phyloP scores from a whole-genome alignment of 2,797 vertebrate species.

The Rhinatrema bivittatum region DNA sequence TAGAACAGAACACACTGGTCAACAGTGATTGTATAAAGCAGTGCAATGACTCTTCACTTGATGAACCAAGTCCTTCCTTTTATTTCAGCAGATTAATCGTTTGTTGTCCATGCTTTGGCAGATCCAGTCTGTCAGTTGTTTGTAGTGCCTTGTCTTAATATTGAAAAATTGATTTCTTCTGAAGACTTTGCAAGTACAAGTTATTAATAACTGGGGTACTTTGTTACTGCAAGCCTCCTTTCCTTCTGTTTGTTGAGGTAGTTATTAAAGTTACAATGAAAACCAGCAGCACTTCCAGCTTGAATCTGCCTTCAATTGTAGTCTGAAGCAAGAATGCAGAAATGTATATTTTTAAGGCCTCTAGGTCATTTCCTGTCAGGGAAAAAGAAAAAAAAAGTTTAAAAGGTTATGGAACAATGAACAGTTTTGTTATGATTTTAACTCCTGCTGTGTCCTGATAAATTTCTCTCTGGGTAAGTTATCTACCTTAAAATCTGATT shows the following conservation, averaged over 20 bases:
- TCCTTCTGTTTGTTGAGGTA: constrained; percentile 84
- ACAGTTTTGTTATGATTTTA: constrained; percentile 32
- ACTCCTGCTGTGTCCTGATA: constrained; percentile 2
- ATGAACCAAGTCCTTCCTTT: constrained; percentile 41
- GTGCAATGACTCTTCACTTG: constrained; percentile 48
- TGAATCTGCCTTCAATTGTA: constrained; percentile 55
- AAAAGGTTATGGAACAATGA: constrained; percentile 42
- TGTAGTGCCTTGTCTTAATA: constrained; percentile 44
- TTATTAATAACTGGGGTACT: constrained; percentile 39
- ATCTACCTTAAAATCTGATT: not conserved
- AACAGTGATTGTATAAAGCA: constrained; percentile 71
- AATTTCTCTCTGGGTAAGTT: not conserved
- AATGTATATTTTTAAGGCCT: constrained; percentile 90
- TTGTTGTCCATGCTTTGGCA: constrained; percentile 55
- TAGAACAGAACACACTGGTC: constrained; percentile 62
- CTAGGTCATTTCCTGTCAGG: constrained; percentile 90
- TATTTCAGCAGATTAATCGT: constrained; percentile 40
- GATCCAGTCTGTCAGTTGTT: constrained; percentile 84
- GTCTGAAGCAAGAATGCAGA: constrained; percentile 74
- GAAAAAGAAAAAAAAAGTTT: constrained; percentile 38
- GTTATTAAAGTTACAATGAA: constrained; percentile 73
- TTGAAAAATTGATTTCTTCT: constrained; percentile 20
- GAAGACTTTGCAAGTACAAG: constrained; percentile 39
- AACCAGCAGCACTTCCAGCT: constrained; percentile 77
- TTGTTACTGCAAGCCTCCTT: constrained; percentile 59